Evolutionary conservation across 2,888 invertebrate species (phyloP).

Genomic region (Ormyrus pomaceus): DNA sequence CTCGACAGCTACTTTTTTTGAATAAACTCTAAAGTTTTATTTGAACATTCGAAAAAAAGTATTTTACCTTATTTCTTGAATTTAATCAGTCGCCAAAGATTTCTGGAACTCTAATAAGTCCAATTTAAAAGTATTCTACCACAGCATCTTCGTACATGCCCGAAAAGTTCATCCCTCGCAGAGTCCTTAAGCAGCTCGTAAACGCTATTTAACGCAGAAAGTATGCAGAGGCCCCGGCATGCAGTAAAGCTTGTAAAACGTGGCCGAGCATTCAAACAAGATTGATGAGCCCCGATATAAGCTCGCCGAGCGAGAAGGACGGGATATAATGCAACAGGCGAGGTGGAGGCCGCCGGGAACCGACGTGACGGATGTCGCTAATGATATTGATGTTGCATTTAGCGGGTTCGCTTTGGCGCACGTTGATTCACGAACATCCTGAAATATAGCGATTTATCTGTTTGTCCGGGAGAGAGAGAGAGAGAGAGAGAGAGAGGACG

Average conservation of each 20-base stretch:
- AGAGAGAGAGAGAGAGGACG: no score
- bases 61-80: no score
- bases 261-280: conserved; percentile 46
- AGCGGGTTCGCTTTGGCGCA: not conserved
- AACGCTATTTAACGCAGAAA: conserved; percentile 49
- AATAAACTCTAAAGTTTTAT: no score
- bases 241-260: conserved; percentile 51
- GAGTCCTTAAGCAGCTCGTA: conserved; percentile 32
- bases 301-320: not conserved
- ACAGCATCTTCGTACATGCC: no score
- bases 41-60: no score
- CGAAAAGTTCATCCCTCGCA: no score
- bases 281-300: conserved; percentile 46
- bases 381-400: conserved; percentile 52
- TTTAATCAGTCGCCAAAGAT: no score
- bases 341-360: conserved; percentile 3
- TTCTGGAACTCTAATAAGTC: no score
- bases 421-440: conserved; percentile 38
- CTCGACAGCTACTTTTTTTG: no score
- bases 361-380: conserved; percentile 35
- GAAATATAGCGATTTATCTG: conserved; percentile 54
- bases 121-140: no score
- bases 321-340: conserved; percentile 40
- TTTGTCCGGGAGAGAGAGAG: not conserved
- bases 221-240: conserved; percentile 37